phyloP scores from a whole-genome alignment of 2,888 invertebrate genomes.

The Helleia helle region DNA sequence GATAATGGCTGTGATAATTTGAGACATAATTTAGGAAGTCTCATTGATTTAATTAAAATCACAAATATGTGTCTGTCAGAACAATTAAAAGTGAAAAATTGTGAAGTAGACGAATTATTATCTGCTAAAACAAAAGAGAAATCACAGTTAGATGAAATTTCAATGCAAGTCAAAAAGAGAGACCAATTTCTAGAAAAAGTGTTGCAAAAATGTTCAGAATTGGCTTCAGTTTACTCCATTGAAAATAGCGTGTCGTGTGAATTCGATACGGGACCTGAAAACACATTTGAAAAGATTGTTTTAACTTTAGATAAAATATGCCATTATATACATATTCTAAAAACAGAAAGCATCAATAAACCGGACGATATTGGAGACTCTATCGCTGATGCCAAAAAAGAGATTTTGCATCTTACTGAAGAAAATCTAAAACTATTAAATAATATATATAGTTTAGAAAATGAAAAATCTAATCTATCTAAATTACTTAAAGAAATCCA shows the following conservation, averaged over 20 bases:
- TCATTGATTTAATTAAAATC: slow-evolving; percentile 14
- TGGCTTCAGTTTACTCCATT: slow-evolving; percentile 27
- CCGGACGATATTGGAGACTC: slow-evolving; percentile 22
- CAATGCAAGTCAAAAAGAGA: slow-evolving; percentile 18
- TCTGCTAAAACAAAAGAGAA: slow-evolving; percentile 12
- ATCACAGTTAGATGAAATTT: slow-evolving; percentile 9
- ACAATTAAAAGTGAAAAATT: slow-evolving; percentile 23
- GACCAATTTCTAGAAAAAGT: slow-evolving; percentile 30
- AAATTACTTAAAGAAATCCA: slow-evolving; percentile 28
- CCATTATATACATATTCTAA: slow-evolving; percentile 25
- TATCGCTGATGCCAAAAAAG: slow-evolving; percentile 27
- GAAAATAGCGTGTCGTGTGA: slow-evolving; percentile 22
- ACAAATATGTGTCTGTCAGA: slow-evolving; percentile 16
- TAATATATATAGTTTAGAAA: slow-evolving; percentile 27
- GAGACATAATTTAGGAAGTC: slow-evolving; percentile 21
- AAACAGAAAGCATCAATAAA: slow-evolving; percentile 22
- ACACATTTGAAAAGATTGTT: slow-evolving; percentile 29
- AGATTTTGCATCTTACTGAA: slow-evolving; percentile 31
- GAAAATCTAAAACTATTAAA: slow-evolving; percentile 29
- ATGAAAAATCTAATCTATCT: slow-evolving; percentile 25
- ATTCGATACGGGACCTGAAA: slow-evolving; percentile 17
- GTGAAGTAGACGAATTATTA: slow-evolving; percentile 20
- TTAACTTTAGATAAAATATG: slow-evolving; percentile 34
- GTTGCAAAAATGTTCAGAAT: slow-evolving; percentile 24
- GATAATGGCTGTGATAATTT: slow-evolving; percentile 12